These are phyloP conservation scores for Schizopygopsis malacanthus DNA, from an alignment of 2,797 vertebrate species.

Conservation along the genomic window DNA sequence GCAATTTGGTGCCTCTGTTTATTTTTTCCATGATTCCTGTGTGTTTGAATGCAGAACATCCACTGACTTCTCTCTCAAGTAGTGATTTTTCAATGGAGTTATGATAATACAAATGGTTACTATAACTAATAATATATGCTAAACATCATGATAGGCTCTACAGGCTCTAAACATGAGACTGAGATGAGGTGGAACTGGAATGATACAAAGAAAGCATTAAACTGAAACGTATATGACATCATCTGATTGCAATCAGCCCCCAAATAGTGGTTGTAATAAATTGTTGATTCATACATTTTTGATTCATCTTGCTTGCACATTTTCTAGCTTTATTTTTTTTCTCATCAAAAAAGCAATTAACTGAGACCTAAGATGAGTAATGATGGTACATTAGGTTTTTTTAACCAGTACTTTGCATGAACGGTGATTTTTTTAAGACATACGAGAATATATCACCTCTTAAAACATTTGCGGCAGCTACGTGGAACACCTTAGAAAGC, in stretches of 20 bases:
- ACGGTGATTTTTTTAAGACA: conserved; percentile 2
- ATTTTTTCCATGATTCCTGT: conserved; percentile 28
- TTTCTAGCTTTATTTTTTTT: conserved; percentile 5
- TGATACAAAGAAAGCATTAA: conserved; percentile 2
- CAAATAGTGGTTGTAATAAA: conserved; percentile 15
- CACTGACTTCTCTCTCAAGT: background rate
- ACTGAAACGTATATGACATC: conserved; percentile 2
- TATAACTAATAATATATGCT: background rate
- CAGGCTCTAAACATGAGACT: background rate
- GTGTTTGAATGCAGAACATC: conserved; percentile 5
- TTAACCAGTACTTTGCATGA: conserved; percentile 10
- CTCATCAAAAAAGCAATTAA: conserved; percentile 17
- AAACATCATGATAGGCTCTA: conserved; percentile 1
- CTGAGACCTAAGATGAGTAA: background rate
- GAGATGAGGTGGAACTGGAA: conserved; percentile 4
- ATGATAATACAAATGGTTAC: background rate
- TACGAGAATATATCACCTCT: background rate
- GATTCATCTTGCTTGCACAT: conserved; percentile 15
- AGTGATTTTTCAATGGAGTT: background rate
- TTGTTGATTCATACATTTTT: conserved; percentile 27
- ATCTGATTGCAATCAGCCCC: conserved; percentile 39
- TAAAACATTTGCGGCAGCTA: background rate
- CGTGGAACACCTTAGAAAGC: background rate
- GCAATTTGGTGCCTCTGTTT: conserved; percentile 15
- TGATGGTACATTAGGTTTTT: background rate